Evolutionary conservation across 2,797 vertebrate genomes (phyloP).

Genomic region (Buceros bicornis): DNA sequence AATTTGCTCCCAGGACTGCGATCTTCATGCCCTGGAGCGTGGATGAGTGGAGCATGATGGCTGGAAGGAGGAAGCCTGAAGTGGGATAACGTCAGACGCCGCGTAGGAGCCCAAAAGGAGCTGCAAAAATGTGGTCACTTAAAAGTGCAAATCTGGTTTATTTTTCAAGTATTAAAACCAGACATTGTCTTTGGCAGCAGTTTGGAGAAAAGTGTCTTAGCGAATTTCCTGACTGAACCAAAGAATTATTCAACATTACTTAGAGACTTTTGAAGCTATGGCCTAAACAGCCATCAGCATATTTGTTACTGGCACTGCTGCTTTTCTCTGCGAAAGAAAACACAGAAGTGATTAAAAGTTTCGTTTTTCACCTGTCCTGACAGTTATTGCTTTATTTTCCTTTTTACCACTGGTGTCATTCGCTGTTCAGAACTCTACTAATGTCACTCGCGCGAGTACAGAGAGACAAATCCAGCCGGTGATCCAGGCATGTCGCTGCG

Average conservation of each 20-base stretch:
- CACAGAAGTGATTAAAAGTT: constrained; percentile 69
- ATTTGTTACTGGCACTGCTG: constrained; percentile 76
- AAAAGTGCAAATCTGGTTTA: constrained; percentile 82
- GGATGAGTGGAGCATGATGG: not conserved
- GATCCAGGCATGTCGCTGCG: not conserved
- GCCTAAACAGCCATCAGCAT: constrained; percentile 80
- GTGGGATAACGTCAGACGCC: constrained; percentile 41
- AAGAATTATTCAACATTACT: constrained; percentile 78
- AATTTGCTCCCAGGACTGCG: constrained; percentile 30
- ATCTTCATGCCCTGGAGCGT: constrained; percentile 6
- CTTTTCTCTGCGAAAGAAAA: constrained; percentile 69
- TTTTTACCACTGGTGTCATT: constrained; percentile 20
- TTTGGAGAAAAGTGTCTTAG: constrained; percentile 80
- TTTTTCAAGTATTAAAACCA: constrained; percentile 84
- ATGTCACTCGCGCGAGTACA: not conserved
- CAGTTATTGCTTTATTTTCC: constrained; percentile 34
- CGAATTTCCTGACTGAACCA: constrained; percentile 81
- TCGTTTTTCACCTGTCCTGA: constrained; percentile 46
- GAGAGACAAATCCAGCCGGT: not conserved
- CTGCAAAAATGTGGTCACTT: constrained; percentile 78
- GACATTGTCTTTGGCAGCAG: constrained; percentile 80
- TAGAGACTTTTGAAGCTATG: constrained; percentile 79
- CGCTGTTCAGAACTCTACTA: constrained; percentile 1
- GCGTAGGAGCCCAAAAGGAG: constrained; percentile 58
- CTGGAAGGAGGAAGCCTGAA: constrained; percentile 46